Percentiles rank a stretch among this genome's conserved stretches.
Evolutionary conservation across 1,140 invertebrate genomes (phyloP).

Genomic region (Drosophila repletoides): DNA sequence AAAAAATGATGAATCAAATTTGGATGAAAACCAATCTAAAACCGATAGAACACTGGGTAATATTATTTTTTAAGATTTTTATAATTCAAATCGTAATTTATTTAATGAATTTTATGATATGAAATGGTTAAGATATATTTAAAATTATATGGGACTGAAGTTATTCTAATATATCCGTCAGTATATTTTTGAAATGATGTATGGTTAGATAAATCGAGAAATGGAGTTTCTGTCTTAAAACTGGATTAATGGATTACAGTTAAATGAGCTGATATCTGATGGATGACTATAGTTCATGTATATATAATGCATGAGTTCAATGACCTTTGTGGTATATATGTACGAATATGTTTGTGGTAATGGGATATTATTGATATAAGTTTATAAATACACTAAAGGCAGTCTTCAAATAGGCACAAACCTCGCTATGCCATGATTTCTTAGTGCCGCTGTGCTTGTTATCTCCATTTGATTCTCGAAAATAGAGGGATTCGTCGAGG

Average conservation of each 20-base stretch:
- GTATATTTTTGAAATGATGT: too few relatives aligned
- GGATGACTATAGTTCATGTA: not conserved
- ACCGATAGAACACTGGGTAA: too few relatives aligned
- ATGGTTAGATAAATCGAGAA: too few relatives aligned
- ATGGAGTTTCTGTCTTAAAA: too few relatives aligned
- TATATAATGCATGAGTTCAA: conserved; percentile 2
- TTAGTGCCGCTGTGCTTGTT: conserved; percentile 72
- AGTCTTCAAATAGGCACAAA: conserved; percentile 41
- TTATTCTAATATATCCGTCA: too few relatives aligned
- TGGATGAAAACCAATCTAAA: too few relatives aligned
- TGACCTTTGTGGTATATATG: not conserved
- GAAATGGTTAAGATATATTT: too few relatives aligned
- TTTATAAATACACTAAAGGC: not conserved
- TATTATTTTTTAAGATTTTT: too few relatives aligned
- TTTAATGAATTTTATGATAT: too few relatives aligned
- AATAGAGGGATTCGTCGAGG: conserved; percentile 57
- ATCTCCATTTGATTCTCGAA: conserved; percentile 80
- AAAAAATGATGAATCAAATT: too few relatives aligned
- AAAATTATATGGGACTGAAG: too few relatives aligned
- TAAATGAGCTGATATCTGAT: not conserved
- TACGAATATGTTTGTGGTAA: conserved; percentile 4
- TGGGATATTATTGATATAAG: conserved; percentile 5
- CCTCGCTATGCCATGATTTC: conserved; percentile 82
- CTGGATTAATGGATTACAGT: not conserved
- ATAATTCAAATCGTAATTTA: too few relatives aligned